Base-by-base conservation (phyloP, 2,113 vertebrate species). In the Silurus glanis region DNA sequence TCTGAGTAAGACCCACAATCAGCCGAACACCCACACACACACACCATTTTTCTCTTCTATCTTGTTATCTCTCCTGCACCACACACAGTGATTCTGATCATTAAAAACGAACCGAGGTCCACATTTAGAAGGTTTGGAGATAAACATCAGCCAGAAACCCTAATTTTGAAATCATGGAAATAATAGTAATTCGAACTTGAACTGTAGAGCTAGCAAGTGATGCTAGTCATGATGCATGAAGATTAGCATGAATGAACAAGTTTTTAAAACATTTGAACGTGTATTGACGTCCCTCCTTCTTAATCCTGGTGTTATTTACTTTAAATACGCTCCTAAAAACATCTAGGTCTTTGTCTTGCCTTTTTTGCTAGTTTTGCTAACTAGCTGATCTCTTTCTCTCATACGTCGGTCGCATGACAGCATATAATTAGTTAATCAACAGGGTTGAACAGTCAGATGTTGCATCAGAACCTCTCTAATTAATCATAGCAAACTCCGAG, bases 41-140 rank as follows among this genome's bases (percentile, higher is more conserved):
- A 47, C 66, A 37, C 56, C 4, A 4, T 75, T 6, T 47, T 17
- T 17, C 14, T 45, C 17, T 72, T 49, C 69, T 17, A 47, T 23
- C 71, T 75, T 7, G 21, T 25, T 76, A 55, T 55, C 23, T 55
- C 25, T 55, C 23, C 7, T 76, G 74, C 49, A 75, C 72, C 72
- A n/a, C 72, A 75, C 47, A 76, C 16, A 23, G 28, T 76, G 49
- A 76, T 55, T 76, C 74, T 76, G n/a, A 78, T 55, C 12, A 53
- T 51, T 23, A 75, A 78, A 37, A 78, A 78, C 49, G 1, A 76
- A 55, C 21, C n/a, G 28, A 37, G 37, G 21, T 76, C n/a, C 49
- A 76, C 23, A 56, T 78, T n/a, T 25, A 78, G n/a, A 55, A 55
- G 4, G 0, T 78, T 55, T 17, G 49, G 51, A 56, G 51, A 55